Evolutionary conservation across 1,140 invertebrate genomes (phyloP), one percentile per base, ranked within the genome.

Genomic region (Bombus huntii): DNA sequence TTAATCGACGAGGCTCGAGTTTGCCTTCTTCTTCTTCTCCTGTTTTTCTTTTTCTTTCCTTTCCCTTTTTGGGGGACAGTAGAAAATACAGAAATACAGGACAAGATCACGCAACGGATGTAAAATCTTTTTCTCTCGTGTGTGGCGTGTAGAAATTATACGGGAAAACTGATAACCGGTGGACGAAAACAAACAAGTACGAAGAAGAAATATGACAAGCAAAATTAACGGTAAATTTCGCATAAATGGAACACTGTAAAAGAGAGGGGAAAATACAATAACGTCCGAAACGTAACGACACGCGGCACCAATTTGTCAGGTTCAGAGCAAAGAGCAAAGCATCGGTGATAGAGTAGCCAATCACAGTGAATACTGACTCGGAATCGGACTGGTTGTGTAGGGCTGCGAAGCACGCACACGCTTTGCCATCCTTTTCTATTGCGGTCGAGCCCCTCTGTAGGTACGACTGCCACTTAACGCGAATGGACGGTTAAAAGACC

Each of bases 401-500:
- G 59, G 62, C 59, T 57, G 53, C 57, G 72, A 84, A 65, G 47
- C 78, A 74, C 83, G 83, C 83, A 81, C 78, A 74, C 83, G 78
- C 34, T 81, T 74, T 37, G 68, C 44, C 78, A 74, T 85, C 83
- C 83, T 85, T 66, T 66, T 81, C 71, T 81, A 71, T 66, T 66
- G 53, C 68, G 68, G 53, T 31, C 53, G 83, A 47, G 83, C 66
- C 76, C 65, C 66, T 65, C 66, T 68, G 66, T 83, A 83, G 73
- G 80, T 86, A 84, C 85, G 74, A 75, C 83, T 85, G 73, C 73
- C 85, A 87, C 85, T 87, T 87, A 84, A 87, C 86, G 82, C 84
- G 84, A 85, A 85, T 85, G 83, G 83, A 85, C 83, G 87, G 89
- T 91, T 90, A 90, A 91, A 84, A 72, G 83, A 88, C 89, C 89